Conservation (phyloP, 2,888 invertebrate genomes). For the Rhyacophila evoluta region DNA sequence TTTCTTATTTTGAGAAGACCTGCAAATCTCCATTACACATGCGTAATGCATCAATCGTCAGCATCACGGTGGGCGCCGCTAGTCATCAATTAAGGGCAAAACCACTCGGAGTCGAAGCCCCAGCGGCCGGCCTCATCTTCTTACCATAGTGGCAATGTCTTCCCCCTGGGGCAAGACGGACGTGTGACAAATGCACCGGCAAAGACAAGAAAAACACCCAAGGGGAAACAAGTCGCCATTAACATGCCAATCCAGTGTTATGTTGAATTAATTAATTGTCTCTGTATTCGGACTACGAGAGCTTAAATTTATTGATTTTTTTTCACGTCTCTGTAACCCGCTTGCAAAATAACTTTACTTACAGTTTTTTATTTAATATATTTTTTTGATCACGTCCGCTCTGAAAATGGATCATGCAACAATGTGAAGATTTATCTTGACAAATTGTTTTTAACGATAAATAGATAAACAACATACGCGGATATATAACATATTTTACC, state of each 20-base stretch:
- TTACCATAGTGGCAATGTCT: background rate
- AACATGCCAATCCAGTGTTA: background rate
- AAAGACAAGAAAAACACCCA: background rate
- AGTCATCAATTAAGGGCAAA: slow-evolving; percentile 18
- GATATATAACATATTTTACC: too few relatives aligned
- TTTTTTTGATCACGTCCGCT: too few relatives aligned
- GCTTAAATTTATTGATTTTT: too few relatives aligned
- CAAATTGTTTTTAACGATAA: too few relatives aligned
- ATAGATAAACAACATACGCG: too few relatives aligned
- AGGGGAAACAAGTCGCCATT: background rate
- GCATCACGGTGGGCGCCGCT: background rate
- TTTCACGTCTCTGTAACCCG: too few relatives aligned
- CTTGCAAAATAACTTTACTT: too few relatives aligned
- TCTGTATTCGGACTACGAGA: too few relatives aligned
- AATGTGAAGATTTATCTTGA: too few relatives aligned
- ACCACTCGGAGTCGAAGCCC: background rate
- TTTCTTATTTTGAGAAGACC: background rate
- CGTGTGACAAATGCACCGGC: background rate
- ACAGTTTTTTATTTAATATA: too few relatives aligned
- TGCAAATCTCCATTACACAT: background rate
- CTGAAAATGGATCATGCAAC: too few relatives aligned
- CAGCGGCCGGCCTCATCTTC: background rate
- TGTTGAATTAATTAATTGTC: background rate
- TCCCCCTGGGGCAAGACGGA: background rate
- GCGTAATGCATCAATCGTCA: background rate